Conservation (phyloP, 2,888 invertebrate genomes). For the Cryptus armator region DNA sequence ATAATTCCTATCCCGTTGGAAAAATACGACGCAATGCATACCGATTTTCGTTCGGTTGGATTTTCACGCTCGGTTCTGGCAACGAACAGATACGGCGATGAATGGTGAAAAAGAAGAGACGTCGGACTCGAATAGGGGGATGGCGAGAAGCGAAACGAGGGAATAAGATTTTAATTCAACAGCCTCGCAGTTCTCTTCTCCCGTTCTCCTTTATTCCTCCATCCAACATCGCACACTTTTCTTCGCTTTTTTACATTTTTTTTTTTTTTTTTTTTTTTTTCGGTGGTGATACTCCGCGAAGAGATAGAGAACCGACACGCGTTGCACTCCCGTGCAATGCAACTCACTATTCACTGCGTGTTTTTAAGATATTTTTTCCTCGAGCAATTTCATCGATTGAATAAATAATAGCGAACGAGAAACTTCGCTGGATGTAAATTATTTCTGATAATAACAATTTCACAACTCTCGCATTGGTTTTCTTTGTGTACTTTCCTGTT, state of each 20-base stretch:
- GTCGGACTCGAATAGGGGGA: constrained; percentile 7
- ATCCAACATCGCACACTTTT: constrained; percentile 14
- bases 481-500: no score
- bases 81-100: constrained; percentile 38
- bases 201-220: constrained; percentile 15
- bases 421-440: constrained; percentile 48
- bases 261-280: neutral
- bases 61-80: constrained; percentile 17
- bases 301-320: constrained; percentile 12
- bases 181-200: neutral
- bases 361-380: constrained; percentile 23
- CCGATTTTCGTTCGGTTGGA: constrained; percentile 59
- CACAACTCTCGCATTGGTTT: neutral
- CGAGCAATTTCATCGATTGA: constrained; percentile 66
- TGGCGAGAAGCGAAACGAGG: constrained; percentile 35
- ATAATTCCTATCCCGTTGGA: constrained; percentile 52
- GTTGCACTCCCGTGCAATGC: constrained; percentile 33
- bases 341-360: constrained; percentile 61
- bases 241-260: neutral
- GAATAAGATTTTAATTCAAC: constrained; percentile 63
- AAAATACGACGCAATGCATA: constrained; percentile 68
- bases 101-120: neutral
- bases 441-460: constrained; percentile 35
- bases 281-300: constrained; percentile 23
- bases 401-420: constrained; percentile 53